These are phyloP conservation scores for Megaceryle torquata DNA, from an alignment of 2,113 vertebrate species.

Conservation along the genomic window DNA sequence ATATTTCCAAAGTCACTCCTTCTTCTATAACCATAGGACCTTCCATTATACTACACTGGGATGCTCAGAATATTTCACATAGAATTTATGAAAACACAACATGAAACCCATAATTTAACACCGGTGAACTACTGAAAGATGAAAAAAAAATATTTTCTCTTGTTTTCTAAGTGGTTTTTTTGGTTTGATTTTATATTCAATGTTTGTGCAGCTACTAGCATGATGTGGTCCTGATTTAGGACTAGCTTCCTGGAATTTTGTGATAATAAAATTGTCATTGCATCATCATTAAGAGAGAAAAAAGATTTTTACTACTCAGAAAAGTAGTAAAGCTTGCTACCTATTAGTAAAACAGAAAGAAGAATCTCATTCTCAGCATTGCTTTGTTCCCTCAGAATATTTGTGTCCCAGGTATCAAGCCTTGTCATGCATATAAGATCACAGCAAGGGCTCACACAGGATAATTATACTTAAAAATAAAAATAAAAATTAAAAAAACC, in stretches of 20 bases:
- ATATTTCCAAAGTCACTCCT: not conserved
- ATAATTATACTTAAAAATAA: not conserved
- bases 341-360: not conserved
- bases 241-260: not conserved
- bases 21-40: not conserved
- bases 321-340: not conserved
- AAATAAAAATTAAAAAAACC: no score
- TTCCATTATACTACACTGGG: not conserved
- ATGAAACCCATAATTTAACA: not conserved
- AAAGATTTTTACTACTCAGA: not conserved
- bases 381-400: not conserved
- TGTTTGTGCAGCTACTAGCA: not conserved
- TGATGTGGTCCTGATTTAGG: not conserved
- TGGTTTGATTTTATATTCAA: not conserved
- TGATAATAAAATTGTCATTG: not conserved
- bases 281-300: not conserved
- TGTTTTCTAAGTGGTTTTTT: not conserved
- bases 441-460: not conserved
- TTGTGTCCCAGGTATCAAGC: not conserved
- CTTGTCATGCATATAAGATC: not conserved
- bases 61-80: not conserved
- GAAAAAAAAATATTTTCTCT: not conserved
- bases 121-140: not conserved
- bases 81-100: not conserved
- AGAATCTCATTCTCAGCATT: not conserved